Percentiles rank a stretch among this genome's conserved stretches.
These are phyloP conservation scores for Cottoperca gobio DNA, from an alignment of 2,797 vertebrate species.

Conservation along the genomic window DNA sequence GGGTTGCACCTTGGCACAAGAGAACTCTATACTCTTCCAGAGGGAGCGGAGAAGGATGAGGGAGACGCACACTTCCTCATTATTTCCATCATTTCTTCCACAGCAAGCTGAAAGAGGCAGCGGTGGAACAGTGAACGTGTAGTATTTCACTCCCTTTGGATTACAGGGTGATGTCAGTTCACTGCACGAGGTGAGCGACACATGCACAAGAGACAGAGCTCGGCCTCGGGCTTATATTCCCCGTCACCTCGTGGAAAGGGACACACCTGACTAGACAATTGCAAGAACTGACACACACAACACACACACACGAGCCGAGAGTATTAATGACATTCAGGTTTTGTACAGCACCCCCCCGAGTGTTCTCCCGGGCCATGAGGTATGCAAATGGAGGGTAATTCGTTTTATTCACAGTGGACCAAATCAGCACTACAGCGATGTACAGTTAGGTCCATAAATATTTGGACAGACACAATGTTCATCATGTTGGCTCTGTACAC, in stretches of 20 bases:
- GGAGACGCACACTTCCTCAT: neutral
- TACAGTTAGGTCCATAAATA: too few species aligned
- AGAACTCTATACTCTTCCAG: neutral
- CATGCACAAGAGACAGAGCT: conserved; percentile 14
- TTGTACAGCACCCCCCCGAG: conserved; percentile 46
- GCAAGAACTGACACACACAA: conserved; percentile 19
- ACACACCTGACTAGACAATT: conserved; percentile 14
- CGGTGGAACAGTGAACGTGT: neutral
- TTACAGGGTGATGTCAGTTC: conserved; percentile 19
- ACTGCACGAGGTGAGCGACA: conserved; percentile 26
- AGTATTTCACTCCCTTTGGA: conserved; percentile 2
- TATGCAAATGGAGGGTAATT: conserved; percentile 67
- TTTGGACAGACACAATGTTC: too few species aligned
- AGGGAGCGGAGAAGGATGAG: neutral
- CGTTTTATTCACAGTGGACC: conserved; percentile 40
- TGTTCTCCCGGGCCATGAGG: conserved; percentile 35
- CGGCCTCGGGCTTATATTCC: conserved; percentile 17
- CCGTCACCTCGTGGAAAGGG: conserved; percentile 9
- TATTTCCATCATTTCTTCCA: conserved; percentile 5
- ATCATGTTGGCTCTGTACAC: too few species aligned
- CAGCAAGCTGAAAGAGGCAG: conserved; percentile 3
- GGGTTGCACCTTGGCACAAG: neutral
- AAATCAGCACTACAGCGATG: conserved; percentile 3
- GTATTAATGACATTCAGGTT: conserved; percentile 54
- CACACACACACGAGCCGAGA: conserved; percentile 15